A percentile compares a stretch with the other conserved stretches of the same genome.
phyloP scores from a whole-genome alignment of 2,797 vertebrate species.

The Carduelis carduelis region DNA sequence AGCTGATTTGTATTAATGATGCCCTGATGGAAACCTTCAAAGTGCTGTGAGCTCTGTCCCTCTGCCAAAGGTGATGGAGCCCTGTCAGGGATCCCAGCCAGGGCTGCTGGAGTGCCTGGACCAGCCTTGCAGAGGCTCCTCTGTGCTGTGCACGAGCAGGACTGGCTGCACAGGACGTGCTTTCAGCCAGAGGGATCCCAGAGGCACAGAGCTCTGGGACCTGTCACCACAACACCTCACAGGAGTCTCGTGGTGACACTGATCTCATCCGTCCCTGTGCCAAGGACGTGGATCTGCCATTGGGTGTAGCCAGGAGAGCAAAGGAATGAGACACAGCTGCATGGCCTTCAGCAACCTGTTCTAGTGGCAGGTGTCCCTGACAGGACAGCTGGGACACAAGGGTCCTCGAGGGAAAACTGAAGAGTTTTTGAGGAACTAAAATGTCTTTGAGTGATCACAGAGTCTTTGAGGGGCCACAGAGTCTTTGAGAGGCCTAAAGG shows the following conservation, averaged over 20 bases:
- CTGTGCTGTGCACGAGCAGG: not conserved
- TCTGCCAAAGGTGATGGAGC: accelerated
- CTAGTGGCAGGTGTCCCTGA: not conserved
- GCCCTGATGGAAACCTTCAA: not conserved
- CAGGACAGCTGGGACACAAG: not conserved
- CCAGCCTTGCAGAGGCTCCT: not conserved
- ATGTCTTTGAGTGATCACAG: not conserved
- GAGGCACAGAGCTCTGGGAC: not conserved
- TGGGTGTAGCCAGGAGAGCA: not conserved
- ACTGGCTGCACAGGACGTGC: accelerated
- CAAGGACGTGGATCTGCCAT: accelerated
- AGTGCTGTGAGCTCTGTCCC: not conserved
- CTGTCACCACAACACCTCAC: not conserved
- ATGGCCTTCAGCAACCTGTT: accelerated
- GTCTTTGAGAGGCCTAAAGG: too few relatives aligned
- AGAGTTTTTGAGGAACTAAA: not conserved
- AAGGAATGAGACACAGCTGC: not conserved
- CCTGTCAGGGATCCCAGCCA: accelerated
- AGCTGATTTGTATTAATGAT: slow-evolving; percentile 18
- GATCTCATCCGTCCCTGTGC: accelerated
- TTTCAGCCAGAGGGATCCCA: too few relatives aligned
- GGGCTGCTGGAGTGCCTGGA: not conserved
- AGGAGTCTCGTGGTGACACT: accelerated
- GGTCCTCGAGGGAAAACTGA: too few relatives aligned
- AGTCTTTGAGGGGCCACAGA: too few relatives aligned